phyloP scores from a whole-genome alignment of 2,888 invertebrate genomes.

The Ormyrus thymus region DNA sequence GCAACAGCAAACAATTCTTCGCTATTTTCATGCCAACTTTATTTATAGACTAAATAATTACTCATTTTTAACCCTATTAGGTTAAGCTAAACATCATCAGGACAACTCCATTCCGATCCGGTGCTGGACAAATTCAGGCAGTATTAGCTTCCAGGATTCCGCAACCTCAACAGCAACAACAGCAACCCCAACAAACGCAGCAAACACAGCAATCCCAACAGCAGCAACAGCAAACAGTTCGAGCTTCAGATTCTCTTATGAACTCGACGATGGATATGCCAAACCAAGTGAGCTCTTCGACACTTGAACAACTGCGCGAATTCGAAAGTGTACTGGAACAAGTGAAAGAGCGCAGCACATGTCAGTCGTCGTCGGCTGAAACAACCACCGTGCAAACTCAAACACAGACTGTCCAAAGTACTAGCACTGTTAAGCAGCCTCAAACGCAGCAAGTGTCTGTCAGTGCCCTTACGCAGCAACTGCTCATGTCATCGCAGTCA shows the following conservation, averaged over 20 bases:
- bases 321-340: constrained; percentile 89
- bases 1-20: not conserved
- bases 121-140: constrained; percentile 67
- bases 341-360: constrained; percentile 85
- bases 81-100: constrained; percentile 72
- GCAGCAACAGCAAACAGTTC: constrained; percentile 30
- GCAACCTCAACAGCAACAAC: constrained; percentile 22
- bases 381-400: constrained; percentile 70
- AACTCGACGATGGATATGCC: constrained; percentile 62
- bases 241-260: constrained; percentile 30
- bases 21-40: not conserved
- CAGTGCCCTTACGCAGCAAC: constrained; percentile 67
- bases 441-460: constrained; percentile 62
- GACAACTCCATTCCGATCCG: constrained; percentile 37
- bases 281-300: constrained; percentile 81
- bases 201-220: constrained; percentile 11
- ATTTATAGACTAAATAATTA: not conserved
- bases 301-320: constrained; percentile 84
- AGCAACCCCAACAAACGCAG: constrained; percentile 18
- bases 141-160: constrained; percentile 74
- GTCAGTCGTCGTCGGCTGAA: constrained; percentile 67
- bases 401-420: constrained; percentile 63
- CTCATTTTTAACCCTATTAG: not conserved
- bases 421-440: constrained; percentile 55
- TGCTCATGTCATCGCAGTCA: constrained; percentile 60